These are phyloP conservation scores for Xiphydria camelus DNA, from an alignment of 2,888 invertebrate species.

Conservation along the genomic window DNA sequence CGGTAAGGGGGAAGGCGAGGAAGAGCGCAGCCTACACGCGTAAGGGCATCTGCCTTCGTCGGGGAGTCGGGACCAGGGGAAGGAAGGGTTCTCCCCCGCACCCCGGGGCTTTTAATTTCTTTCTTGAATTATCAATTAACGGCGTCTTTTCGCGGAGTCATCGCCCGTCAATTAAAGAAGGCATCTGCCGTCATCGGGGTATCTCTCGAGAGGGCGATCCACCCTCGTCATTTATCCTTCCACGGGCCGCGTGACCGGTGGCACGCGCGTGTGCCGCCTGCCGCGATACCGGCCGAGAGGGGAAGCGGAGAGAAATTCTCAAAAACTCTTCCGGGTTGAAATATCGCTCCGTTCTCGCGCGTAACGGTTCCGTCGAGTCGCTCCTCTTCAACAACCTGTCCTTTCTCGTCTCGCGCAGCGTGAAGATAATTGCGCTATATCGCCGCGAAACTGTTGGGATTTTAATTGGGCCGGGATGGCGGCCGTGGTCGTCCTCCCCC, in stretches of 20 bases:
- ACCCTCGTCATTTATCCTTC: neutral
- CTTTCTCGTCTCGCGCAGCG: constrained; percentile 10
- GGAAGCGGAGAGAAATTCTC: neutral
- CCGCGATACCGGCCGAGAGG: neutral
- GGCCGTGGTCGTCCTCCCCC: constrained; percentile 36
- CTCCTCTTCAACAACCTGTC: neutral
- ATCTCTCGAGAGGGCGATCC: too few species aligned
- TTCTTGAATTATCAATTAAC: constrained; percentile 7
- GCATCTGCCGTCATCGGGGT: constrained; percentile 1
- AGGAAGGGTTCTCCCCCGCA: neutral
- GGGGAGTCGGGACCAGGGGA: too few species aligned
- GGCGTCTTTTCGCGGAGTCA: neutral
- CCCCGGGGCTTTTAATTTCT: neutral
- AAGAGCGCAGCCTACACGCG: too few species aligned
- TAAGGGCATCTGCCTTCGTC: neutral
- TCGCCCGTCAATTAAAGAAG: neutral
- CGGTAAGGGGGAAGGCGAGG: too few species aligned
- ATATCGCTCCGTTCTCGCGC: neutral
- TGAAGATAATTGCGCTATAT: constrained; percentile 30
- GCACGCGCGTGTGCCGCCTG: constrained; percentile 4
- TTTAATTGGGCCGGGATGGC: constrained; percentile 39
- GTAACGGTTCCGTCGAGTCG: neutral
- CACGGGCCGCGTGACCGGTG: neutral
- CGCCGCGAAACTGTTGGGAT: constrained; percentile 1
- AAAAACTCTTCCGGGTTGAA: neutral